phyloP scores from a whole-genome alignment of 2,888 invertebrate species.

The Polydrusus cervinus region DNA sequence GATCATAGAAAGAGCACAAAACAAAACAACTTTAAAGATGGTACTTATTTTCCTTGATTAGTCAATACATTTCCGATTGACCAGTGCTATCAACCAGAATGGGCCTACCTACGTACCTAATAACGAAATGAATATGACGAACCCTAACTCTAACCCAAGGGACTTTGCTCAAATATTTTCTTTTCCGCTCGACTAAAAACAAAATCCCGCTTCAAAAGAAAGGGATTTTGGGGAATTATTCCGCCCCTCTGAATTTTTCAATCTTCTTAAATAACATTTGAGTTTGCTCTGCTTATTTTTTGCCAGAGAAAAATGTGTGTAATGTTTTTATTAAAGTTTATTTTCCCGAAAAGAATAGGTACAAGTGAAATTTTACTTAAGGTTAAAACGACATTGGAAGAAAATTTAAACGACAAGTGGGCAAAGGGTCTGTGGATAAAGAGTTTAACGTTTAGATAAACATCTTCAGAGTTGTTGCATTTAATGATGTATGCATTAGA shows the following conservation, averaged over 20 bases:
- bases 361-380: not conserved
- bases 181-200: constrained; percentile 23
- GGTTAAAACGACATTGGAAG: not conserved
- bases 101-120: too few species aligned
- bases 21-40: too few species aligned
- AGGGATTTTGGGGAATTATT: constrained; percentile 14
- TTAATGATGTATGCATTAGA: too few species aligned
- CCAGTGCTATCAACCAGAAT: too few species aligned
- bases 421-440: too few species aligned
- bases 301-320: constrained; percentile 6
- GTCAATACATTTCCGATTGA: too few species aligned
- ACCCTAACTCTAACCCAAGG: not conserved
- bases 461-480: too few species aligned
- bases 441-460: too few species aligned
- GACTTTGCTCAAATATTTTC: not conserved
- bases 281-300: constrained; percentile 21
- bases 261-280: constrained; percentile 35
- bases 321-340: constrained; percentile 33
- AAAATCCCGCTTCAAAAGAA: constrained; percentile 20
- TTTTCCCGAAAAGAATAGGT: not conserved
- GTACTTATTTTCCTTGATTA: too few species aligned
- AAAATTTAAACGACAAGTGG: too few species aligned
- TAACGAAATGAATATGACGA: not conserved
- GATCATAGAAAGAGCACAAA: too few species aligned
- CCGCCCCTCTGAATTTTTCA: constrained; percentile 33